Percentiles rank a stretch among this genome's conserved stretches.
Conservation (phyloP, 2,113 vertebrate species). For the Nibea albiflora region DNA sequence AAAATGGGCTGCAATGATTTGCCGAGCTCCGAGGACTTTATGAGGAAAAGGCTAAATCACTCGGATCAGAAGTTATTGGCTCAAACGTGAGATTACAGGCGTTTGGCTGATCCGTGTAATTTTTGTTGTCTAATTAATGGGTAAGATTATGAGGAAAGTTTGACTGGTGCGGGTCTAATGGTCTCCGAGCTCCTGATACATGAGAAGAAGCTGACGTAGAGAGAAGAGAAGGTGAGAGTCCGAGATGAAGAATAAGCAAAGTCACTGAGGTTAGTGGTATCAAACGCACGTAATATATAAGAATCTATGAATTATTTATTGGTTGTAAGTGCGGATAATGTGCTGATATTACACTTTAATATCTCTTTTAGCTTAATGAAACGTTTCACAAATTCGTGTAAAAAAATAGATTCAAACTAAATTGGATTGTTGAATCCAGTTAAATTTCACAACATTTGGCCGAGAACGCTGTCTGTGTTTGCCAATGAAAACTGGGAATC, state of each 20-base stretch:
- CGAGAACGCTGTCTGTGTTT: slow-evolving; percentile 4
- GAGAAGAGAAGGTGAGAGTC: background rate
- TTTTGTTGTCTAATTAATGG: slow-evolving; percentile 30
- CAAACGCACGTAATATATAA: background rate
- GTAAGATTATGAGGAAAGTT: slow-evolving; percentile 41
- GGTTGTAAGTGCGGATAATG: background rate
- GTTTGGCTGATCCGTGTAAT: slow-evolving; percentile 30
- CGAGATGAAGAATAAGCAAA: background rate
- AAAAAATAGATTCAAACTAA: background rate
- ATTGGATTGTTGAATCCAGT: slow-evolving; percentile 3
- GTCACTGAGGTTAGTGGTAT: background rate
- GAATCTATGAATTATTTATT: slow-evolving; percentile 19
- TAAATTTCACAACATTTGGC: slow-evolving; percentile 26
- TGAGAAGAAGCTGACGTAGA: background rate
- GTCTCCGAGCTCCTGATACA: slow-evolving; percentile 5
- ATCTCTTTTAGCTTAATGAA: background rate
- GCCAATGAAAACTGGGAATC: slow-evolving; percentile 36
- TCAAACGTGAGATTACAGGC: slow-evolving; percentile 30
- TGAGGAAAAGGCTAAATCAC: slow-evolving; percentile 7
- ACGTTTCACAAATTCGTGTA: slow-evolving; percentile 3
- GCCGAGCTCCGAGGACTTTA: slow-evolving; percentile 5
- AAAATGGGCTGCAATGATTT: slow-evolving; percentile 31
- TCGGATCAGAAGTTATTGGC: slow-evolving; percentile 34
- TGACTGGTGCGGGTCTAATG: slow-evolving; percentile 17
- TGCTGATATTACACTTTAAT: background rate